Evolutionary conservation across 2,888 invertebrate species (phyloP), one percentile per base, ranked within the genome.

Genomic region (Darwinula stevensoni): DNA sequence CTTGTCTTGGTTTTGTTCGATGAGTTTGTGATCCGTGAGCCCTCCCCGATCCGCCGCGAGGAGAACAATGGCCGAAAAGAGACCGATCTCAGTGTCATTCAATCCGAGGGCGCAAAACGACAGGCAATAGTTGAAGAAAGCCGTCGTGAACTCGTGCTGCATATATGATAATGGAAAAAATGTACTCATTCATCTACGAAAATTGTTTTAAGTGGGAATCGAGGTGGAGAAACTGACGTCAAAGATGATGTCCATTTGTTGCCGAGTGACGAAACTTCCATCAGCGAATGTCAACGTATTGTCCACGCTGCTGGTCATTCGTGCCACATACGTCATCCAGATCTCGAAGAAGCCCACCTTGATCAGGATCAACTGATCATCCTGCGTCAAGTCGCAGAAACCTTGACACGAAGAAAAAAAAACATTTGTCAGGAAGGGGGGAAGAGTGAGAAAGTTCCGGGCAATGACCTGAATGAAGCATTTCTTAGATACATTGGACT

Each of bases 261-360:
- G 66, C 43, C 67, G 61, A 26, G 69, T 68, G 44, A 91, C 63
- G 41, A 66, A 67, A 30, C 70, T 70, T 27, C 88, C 88, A 49
- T 91, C 84, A 40, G 76, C 73, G 48, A 88, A 78, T 36, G 80
- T 72, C 49, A 91, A 58, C 40, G 67, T 64, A 31, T 53, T 52
- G 17, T 50, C 49, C 31, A 66, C 59, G 36, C 67, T 63, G 26
- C 66, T 66, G 27, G 75, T 71, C 54, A 80, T 63, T 39, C 72
- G 64, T 6, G 78, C 65, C 38, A 75, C 68, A 45, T 84, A 70
- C 30, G 75, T 68, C 40, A 88, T 60, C 86, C 88, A 91, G 38
- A 86, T 68, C 56, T 91, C 91, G 52, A 86, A 84, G 59, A 94
- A 94, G 37, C 88, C 86, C 22, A 70, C 66, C 60, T 94, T 91